Evolutionary conservation across 2,888 invertebrate species (phyloP).

Genomic region (Lithophane ornitopus): DNA sequence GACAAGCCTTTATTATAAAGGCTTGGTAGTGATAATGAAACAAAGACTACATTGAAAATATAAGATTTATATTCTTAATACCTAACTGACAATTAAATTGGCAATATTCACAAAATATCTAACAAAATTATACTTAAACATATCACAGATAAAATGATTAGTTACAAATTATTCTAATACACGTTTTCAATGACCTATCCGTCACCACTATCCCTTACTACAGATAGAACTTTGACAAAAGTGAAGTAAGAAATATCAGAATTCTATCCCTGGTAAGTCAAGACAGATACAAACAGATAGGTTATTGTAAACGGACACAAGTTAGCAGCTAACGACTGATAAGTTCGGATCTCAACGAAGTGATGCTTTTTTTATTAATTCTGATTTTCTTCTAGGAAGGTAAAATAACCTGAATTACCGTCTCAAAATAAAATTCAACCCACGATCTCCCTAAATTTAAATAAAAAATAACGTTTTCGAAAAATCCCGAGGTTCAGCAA

Average conservation of each 20-base stretch:
- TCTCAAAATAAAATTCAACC: neutral
- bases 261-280: neutral
- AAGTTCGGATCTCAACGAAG: neutral
- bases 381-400: neutral
- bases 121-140: constrained; percentile 63
- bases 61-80: constrained; percentile 46
- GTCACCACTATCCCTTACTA: neutral
- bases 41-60: constrained; percentile 52
- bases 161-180: constrained; percentile 42
- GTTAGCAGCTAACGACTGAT: constrained; percentile 26
- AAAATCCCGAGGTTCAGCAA: neutral
- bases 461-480: neutral
- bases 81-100: constrained; percentile 56
- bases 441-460: neutral
- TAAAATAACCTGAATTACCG: neutral
- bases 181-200: constrained; percentile 12
- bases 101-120: constrained; percentile 58
- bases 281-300: neutral
- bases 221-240: neutral
- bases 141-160: constrained; percentile 68
- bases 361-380: neutral
- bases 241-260: neutral
- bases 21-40: constrained; percentile 31
- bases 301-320: neutral
- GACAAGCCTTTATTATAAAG: too few species aligned